Conservation (phyloP, 2,888 invertebrate genomes). For the Dolomedes plantarius region DNA sequence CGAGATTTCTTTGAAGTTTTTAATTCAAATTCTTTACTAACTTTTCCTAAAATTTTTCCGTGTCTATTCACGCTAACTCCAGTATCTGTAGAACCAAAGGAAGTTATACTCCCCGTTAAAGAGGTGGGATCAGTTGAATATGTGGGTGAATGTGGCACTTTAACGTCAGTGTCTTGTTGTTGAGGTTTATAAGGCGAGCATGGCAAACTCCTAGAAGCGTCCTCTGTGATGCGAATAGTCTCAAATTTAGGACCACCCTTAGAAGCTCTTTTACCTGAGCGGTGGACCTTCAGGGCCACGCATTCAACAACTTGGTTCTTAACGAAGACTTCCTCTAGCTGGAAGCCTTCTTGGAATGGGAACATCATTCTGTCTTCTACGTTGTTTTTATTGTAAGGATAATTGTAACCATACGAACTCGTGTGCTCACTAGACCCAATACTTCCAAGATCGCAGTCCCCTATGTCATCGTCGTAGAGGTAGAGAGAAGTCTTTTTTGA, state of each 20-base stretch:
- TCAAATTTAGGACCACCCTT: conserved; percentile 29
- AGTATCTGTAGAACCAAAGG: conserved; percentile 38
- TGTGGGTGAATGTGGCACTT: conserved; percentile 17
- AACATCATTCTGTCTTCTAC: conserved; percentile 18
- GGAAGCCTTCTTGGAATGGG: conserved; percentile 34
- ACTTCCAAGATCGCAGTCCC: conserved; percentile 25
- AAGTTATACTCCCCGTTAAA: conserved; percentile 38
- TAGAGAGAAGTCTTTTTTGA: conserved; percentile 42
- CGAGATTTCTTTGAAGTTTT: background rate
- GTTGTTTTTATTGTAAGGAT: conserved; percentile 19
- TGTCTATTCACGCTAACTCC: background rate
- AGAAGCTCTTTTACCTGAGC: conserved; percentile 4
- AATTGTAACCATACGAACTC: conserved; percentile 21
- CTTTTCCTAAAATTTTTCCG: background rate
- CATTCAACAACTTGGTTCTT: conserved; percentile 42
- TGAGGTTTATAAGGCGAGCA: conserved; percentile 60
- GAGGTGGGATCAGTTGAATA: conserved; percentile 20
- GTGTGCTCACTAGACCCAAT: conserved; percentile 24
- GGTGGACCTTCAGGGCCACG: conserved; percentile 59
- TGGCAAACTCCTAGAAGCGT: conserved; percentile 48
- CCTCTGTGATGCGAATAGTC: conserved; percentile 33
- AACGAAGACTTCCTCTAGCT: conserved; percentile 48
- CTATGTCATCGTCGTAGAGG: conserved; percentile 46
- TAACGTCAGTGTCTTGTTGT: conserved; percentile 36
- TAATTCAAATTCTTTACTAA: background rate